Base-by-base conservation (phyloP, 1,140 invertebrate genomes). In the Meloidogyne chitwoodi region DNA sequence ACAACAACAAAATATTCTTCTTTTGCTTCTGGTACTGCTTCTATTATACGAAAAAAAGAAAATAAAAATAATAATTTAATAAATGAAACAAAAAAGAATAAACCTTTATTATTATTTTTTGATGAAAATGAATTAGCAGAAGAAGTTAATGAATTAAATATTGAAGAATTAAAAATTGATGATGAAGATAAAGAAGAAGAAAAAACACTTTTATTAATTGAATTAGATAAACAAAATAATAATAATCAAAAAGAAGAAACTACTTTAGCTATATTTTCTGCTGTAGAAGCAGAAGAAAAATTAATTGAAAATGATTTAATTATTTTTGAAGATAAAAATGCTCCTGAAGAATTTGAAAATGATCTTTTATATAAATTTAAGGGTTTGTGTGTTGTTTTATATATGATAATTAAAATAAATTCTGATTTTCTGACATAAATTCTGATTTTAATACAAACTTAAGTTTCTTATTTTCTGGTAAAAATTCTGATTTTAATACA, bases 1-100 rank as follows among this genome's bases (percentile, higher is more conserved):
- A 62, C 27, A 1, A 62, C 73, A 44, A 70, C 63, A 27, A 38
- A 65, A 16, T 75, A 41, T 24, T 75, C 65, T 22, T 70, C 64
- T 0, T 14, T 68, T 73, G 64, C 74, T 31, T 34, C 64, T 6
- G 74, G 66, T 11, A 68, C 24, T n/a, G 74, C 68, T 22, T 48
- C 75, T 31, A 76, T 73, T 63, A 22, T 73, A 16, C 41, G 19
- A 26, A 76, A 48, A 61, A 2, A 41, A 44, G 4, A 24, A 34
- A 70, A 41, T 56, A 69, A 68, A 75, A 19, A 44, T 1, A 67
- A 34, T n/a, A n/a, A n/a, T n/a, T n/a, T n/a, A n/a, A n/a, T n/a
- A 31, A 41, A 34, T 44, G 34, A 34, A 34, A n/a, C 2, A 61
- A 29, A 4, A 61, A 38, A 24, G 34, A 73, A 27, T 68, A 24